phyloP scores from a whole-genome alignment of 2,797 vertebrate genomes.

The Rhinogobio ventralis region DNA sequence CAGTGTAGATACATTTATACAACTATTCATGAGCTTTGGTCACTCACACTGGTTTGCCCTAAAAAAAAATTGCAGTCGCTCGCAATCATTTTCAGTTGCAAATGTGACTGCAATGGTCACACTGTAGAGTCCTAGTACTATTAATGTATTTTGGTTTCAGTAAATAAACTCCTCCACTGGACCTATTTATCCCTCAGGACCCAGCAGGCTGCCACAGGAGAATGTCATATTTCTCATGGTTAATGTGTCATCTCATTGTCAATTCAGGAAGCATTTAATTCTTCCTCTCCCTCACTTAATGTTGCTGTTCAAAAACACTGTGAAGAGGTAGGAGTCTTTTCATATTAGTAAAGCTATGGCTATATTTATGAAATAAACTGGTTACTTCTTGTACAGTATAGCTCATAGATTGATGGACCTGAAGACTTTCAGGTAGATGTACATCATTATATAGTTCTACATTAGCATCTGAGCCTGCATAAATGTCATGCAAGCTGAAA shows the following conservation, averaged over 20 bases:
- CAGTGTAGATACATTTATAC: not conserved
- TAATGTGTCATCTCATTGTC: slow-evolving; percentile 60
- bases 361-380: not conserved
- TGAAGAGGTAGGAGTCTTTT: not conserved
- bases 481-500: slow-evolving; percentile 17
- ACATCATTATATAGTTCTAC: not conserved
- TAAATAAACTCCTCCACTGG: slow-evolving; percentile 69
- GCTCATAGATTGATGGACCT: not conserved
- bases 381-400: not conserved
- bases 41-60: too few species aligned
- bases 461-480: not conserved
- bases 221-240: slow-evolving; percentile 72
- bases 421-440: not conserved
- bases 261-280: slow-evolving; percentile 56
- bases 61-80: not conserved
- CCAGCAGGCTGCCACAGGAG: slow-evolving; percentile 65
- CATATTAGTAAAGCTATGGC: not conserved
- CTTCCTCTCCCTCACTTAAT: slow-evolving; percentile 30
- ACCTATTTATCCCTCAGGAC: slow-evolving; percentile 68
- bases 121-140: not conserved
- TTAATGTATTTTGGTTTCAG: slow-evolving; percentile 52
- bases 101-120: not conserved
- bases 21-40: not conserved
- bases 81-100: not conserved
- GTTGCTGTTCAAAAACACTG: slow-evolving; percentile 1